phyloP scores from a whole-genome alignment of 2,113 vertebrate species.

The Himantopus leucocephalus region DNA sequence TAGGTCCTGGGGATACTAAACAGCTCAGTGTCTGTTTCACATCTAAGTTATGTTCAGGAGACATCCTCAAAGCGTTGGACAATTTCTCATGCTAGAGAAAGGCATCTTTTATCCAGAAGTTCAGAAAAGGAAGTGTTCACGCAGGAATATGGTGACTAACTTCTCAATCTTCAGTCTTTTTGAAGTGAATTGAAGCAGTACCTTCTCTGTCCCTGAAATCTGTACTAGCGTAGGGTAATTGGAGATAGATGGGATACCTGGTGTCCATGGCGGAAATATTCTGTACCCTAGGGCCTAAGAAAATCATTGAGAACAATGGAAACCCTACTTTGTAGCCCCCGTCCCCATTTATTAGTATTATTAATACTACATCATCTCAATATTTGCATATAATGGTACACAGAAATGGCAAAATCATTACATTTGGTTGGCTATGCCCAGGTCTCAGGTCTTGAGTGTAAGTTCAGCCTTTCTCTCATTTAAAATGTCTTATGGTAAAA shows the following conservation, averaged over 20 bases:
- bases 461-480: not conserved
- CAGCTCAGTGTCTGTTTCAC: not conserved
- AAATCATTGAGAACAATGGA: not conserved
- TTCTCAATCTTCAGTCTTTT: not conserved
- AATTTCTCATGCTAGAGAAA: not conserved
- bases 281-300: not conserved
- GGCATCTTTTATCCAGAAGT: not conserved
- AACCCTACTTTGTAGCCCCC: not conserved
- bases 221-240: not conserved
- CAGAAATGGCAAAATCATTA: not conserved
- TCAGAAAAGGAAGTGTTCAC: not conserved
- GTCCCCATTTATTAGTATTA: not conserved
- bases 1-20: not conserved
- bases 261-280: not conserved
- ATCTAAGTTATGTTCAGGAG: not conserved
- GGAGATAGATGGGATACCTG: not conserved
- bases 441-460: not conserved
- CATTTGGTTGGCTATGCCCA: accelerated
- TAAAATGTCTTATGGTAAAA: not conserved
- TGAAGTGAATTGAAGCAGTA: not conserved
- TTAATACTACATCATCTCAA: not conserved
- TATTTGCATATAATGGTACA: not conserved
- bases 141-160: not conserved
- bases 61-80: not conserved
- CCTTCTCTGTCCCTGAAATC: not conserved